Percentiles rank a stretch among this genome's conserved stretches.
phyloP scores from a whole-genome alignment of 2,888 invertebrate species.

The Pollenia labialis region DNA sequence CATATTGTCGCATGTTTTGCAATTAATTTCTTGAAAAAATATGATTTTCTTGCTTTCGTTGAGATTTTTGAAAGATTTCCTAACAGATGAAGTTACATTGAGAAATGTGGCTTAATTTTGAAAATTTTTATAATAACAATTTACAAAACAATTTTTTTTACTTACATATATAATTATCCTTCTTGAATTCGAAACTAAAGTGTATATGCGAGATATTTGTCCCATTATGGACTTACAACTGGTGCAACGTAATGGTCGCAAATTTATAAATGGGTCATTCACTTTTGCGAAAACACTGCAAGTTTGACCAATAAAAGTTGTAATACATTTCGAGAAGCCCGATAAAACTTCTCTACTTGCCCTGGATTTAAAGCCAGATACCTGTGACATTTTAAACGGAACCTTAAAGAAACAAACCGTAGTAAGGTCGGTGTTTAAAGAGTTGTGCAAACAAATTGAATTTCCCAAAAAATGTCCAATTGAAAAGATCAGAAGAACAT shows the following conservation, averaged over 20 bases:
- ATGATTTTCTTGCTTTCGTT: too few species aligned
- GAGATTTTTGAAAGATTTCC: too few species aligned
- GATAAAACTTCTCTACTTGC: constrained; percentile 1
- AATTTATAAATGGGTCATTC: constrained; percentile 25
- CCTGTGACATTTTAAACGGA: constrained; percentile 14
- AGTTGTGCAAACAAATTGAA: background rate
- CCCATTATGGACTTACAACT: background rate
- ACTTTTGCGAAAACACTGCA: background rate
- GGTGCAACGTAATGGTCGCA: background rate
- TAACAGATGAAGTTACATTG: too few species aligned
- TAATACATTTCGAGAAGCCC: constrained; percentile 35
- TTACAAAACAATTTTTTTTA: too few species aligned
- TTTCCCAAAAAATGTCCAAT: constrained; percentile 23
- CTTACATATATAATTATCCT: too few species aligned
- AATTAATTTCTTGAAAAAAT: too few species aligned
- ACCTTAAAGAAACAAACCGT: background rate
- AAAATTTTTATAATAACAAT: too few species aligned
- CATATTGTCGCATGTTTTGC: too few species aligned
- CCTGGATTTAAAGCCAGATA: constrained; percentile 9
- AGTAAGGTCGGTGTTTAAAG: background rate
- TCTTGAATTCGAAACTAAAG: background rate
- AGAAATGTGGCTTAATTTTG: too few species aligned
- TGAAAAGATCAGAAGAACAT: constrained; percentile 3
- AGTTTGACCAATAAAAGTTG: background rate
- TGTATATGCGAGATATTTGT: background rate